phyloP scores from a whole-genome alignment of 2,888 invertebrate species.

The Oligia strigilis region DNA sequence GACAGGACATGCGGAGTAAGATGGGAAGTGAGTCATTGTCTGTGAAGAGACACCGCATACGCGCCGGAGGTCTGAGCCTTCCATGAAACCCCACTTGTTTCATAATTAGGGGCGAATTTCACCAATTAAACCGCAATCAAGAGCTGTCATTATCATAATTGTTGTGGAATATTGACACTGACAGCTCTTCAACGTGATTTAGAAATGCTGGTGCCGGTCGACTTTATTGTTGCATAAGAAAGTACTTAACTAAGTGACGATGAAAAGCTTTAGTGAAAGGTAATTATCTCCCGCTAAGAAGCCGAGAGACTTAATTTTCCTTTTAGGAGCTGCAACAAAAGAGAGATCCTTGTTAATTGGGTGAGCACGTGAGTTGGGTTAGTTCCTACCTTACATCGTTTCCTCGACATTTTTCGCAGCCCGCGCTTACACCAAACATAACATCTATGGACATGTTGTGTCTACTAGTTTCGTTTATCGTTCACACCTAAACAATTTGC shows the following conservation, averaged over 20 bases:
- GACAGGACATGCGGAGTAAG: too few species aligned
- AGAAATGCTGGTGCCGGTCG: background rate
- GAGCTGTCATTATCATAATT: too few species aligned
- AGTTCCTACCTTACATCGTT: background rate
- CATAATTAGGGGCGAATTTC: too few species aligned
- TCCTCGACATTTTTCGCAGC: background rate
- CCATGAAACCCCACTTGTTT: too few species aligned
- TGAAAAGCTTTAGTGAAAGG: slow-evolving; percentile 7
- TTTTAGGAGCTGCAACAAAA: slow-evolving; percentile 74
- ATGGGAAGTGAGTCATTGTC: too few species aligned
- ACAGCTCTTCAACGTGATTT: background rate
- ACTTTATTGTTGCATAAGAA: background rate
- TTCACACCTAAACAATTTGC: background rate
- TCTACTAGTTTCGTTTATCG: background rate
- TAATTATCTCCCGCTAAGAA: slow-evolving; percentile 75
- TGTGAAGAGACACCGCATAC: too few species aligned
- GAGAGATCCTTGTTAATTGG: slow-evolving; percentile 60
- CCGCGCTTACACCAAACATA: background rate
- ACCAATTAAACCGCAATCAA: too few species aligned
- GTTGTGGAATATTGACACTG: too few species aligned
- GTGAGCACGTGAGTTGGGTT: slow-evolving; percentile 52
- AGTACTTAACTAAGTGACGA: slow-evolving; percentile 1
- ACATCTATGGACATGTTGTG: background rate
- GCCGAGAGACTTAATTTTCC: slow-evolving; percentile 72
- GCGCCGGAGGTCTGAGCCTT: too few species aligned